Base-by-base conservation (phyloP, 2,888 invertebrate genomes). In the Trilocha varians region DNA sequence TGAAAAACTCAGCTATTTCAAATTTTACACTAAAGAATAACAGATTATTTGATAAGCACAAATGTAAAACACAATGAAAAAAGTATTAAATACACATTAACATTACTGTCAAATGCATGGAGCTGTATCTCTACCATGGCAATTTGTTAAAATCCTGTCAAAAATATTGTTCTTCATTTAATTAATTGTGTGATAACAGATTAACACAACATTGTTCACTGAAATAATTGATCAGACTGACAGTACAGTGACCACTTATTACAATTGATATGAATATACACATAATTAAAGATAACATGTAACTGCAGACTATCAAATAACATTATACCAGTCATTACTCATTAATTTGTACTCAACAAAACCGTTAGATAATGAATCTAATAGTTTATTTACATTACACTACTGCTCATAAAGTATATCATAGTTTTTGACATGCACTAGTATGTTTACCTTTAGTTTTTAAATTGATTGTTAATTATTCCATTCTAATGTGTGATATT, bases 121-220 rank as follows among this genome's bases (percentile, higher is more conserved):
- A 45, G 45, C 8, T 41, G 45, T 45, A 45, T 35, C 32, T 45
- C 45, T 42, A 45, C 45, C 41, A 42, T 45, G 39, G 18, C 42
- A 37, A 17, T 15, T 13, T 34, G 34, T 18, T 40, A 34, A 9
- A 34, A 13, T 16, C 13, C 0, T 13, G n/a, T 4, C 32, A 33
- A 17, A n/a, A 39, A 25, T 25, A 11, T 25, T 25, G 6, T 25
- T 25, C 25, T 25, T 25, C 25, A 25, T 25, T 25, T 25, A 25
- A 25, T 25, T 25, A 18, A 18, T 8, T 5, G 18, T 18, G 18
- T 8, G 18, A 8, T 18, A 8, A 18, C 18, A 18, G 18, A 4
- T 18, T 5, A 5, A 5, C 5, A 25, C 8, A 6, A 25, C 6
- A 25, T 3, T 25, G 2, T 25, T 9, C 11, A 25, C 25, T 25